Evolutionary conservation across 2,113 vertebrate species (phyloP).

Genomic region (Silurus glanis): DNA sequence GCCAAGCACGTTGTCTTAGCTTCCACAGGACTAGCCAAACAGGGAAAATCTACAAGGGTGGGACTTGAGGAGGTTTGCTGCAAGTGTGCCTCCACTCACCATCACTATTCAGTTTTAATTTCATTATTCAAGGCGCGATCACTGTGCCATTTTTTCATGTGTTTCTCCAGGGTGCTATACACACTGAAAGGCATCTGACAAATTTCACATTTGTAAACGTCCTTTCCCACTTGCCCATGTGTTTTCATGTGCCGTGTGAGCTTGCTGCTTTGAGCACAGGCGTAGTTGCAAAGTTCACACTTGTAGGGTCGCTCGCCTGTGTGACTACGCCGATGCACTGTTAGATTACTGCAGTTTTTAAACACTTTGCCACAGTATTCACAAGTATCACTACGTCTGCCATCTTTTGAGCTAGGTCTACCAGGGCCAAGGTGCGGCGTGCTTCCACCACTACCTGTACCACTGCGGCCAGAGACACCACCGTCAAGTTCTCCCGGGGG

Average conservation of each 20-base stretch:
- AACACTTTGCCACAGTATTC: constrained; percentile 99
- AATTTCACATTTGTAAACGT: constrained; percentile 99
- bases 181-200: constrained; percentile 99
- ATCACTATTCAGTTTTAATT: constrained; percentile 99
- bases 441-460: constrained; percentile 96
- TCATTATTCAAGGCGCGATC: constrained; percentile 99
- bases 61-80: constrained; percentile 65
- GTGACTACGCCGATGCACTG: constrained; percentile 99
- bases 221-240: constrained; percentile 99
- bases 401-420: constrained; percentile 96
- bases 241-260: constrained; percentile 99
- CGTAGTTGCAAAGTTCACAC: constrained; percentile 99
- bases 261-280: constrained; percentile 99
- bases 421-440: constrained; percentile 94
- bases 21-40: constrained; percentile 87
- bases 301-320: constrained; percentile 99
- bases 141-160: constrained; percentile 99
- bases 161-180: constrained; percentile 99
- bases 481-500: constrained; percentile 96
- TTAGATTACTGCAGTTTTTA: constrained; percentile 99
- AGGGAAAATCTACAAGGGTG: constrained; percentile 83
- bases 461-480: constrained; percentile 95
- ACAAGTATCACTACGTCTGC: constrained; percentile 98
- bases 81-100: constrained; percentile 67
- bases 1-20: constrained; percentile 93